Evolutionary conservation across 1,140 invertebrate genomes (phyloP).

Genomic region (Euglossa dilemma): DNA sequence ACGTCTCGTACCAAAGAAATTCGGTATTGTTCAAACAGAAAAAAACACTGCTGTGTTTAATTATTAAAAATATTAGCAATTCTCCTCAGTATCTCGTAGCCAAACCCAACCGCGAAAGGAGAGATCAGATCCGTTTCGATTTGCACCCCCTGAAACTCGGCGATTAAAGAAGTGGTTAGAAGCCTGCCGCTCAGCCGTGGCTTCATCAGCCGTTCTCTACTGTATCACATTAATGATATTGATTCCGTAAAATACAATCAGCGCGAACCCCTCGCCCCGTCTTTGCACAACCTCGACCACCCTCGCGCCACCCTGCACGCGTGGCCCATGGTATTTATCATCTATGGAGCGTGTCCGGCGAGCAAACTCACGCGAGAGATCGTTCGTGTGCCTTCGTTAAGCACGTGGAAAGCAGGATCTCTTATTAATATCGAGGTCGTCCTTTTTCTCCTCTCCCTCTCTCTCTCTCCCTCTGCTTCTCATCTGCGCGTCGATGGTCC

Average conservation of each 20-base stretch:
- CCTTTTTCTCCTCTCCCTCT: constrained; percentile 44
- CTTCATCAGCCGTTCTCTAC: constrained; percentile 76
- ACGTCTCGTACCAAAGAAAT: no score
- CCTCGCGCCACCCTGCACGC: not conserved
- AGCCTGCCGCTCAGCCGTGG: constrained; percentile 64
- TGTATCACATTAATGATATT: constrained; percentile 81
- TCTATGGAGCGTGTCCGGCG: not conserved
- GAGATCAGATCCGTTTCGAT: constrained; percentile 16
- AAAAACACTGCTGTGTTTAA: no score
- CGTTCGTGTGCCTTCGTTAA: constrained; percentile 62
- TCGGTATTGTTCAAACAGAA: no score
- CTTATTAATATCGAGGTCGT: constrained; percentile 76
- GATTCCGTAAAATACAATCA: constrained; percentile 79
- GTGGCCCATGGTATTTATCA: not conserved
- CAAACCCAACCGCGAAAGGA: not conserved
- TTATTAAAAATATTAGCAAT: no score
- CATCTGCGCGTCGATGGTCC: constrained; percentile 75
- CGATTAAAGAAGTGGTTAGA: constrained; percentile 54
- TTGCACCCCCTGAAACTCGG: constrained; percentile 4
- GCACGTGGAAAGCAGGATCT: constrained; percentile 62
- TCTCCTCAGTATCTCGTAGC: no score
- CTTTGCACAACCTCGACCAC: constrained; percentile 18
- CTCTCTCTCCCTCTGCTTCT: constrained; percentile 36
- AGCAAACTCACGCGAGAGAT: not conserved
- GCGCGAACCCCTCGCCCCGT: constrained; percentile 3